Evolutionary conservation across 1,140 invertebrate species (phyloP), one percentile per base, ranked within the genome.

Genomic region (Andrena cerasifolii): DNA sequence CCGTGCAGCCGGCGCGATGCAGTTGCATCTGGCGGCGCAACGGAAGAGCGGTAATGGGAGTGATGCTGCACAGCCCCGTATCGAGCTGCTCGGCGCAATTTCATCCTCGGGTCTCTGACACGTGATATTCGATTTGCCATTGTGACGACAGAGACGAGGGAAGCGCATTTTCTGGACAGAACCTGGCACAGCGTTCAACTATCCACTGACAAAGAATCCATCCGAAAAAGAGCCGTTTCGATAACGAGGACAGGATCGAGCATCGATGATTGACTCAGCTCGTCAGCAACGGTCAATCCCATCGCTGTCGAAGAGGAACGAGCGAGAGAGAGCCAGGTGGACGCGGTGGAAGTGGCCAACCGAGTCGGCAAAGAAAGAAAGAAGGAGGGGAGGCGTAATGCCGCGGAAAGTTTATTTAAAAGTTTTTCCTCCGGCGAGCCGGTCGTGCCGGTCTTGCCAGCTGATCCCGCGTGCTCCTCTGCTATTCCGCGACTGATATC

Each of bases 401-500:
- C 33, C 12, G 47, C 18, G 49, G 51, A 71, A 77, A 65, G 24
- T 21, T 70, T 47, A n/a, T 59, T 65, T 16, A 33, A 36, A 47
- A 26, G 26, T 49, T 59, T 76, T 70, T 51, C 28, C 5, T 7
- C 1, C 6, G 1, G 6, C 0, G 10, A 56, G 51, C 62, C 36
- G 49, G 3, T 47, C 36, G 12, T 31, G 40, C 61, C 59, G 33
- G n/a, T 40, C 28, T 51, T 12, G 31, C 47, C 51, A 14, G 24
- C 49, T 45, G 56, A 61, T 47, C 58, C 24, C 28, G 24, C 45
- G 47, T n/a, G 4, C 61, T 33, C 7, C 33, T 18, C 49, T 58
- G 40, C 43, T 67, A 82, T 82, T 75, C 58, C 43, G 33, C 24
- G 21, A 0, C 6, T 28, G 70, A 68, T 75, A 33, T 47, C 51